Evolutionary conservation across 2,888 invertebrate species (phyloP).

Genomic region (Acleris sparsana): DNA sequence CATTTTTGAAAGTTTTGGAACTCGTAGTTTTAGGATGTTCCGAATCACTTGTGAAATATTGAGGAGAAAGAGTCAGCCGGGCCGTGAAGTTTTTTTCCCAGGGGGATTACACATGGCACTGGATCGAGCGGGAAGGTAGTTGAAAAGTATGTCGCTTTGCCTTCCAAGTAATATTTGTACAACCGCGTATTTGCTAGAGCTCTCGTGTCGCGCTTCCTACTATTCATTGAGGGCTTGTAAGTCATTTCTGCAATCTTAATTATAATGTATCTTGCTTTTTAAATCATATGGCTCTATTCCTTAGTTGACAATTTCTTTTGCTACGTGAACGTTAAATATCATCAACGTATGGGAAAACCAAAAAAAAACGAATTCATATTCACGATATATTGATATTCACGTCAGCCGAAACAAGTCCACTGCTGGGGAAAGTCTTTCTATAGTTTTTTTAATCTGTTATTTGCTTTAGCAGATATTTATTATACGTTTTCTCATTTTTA

Average conservation of each 20-base stretch:
- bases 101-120: slow-evolving; percentile 45
- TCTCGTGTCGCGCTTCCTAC: slow-evolving; percentile 14
- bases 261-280: too few species aligned
- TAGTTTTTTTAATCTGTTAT: too few species aligned
- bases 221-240: slow-evolving; percentile 29
- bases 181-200: slow-evolving; percentile 31
- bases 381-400: too few species aligned
- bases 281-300: too few species aligned
- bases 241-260: not conserved
- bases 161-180: slow-evolving; percentile 33
- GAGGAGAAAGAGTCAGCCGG: slow-evolving; percentile 61
- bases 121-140: slow-evolving; percentile 34
- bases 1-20: slow-evolving; percentile 69
- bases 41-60: slow-evolving; percentile 71
- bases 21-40: slow-evolving; percentile 67
- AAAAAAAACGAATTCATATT: too few species aligned
- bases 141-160: slow-evolving; percentile 37
- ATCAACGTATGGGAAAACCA: too few species aligned
- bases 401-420: too few species aligned
- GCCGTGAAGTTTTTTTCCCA: slow-evolving; percentile 59
- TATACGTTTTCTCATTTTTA: too few species aligned
- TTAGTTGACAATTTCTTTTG: too few species aligned
- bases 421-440: too few species aligned
- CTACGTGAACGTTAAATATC: too few species aligned
- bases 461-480: too few species aligned